Conservation (phyloP, 2,888 invertebrate species). For the Cerastis leucographa region DNA sequence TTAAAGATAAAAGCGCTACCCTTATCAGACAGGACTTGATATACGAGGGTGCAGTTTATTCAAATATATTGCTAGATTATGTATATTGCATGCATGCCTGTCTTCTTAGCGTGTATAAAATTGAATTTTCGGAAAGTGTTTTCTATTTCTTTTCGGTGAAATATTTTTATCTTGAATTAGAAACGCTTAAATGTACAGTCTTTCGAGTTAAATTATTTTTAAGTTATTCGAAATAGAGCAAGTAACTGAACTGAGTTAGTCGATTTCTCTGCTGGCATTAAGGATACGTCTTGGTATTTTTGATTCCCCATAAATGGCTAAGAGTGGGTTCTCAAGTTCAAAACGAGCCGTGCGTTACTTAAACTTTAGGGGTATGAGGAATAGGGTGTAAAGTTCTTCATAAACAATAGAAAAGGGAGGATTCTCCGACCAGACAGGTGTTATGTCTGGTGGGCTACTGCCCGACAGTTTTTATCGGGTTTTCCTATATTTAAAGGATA, state of each 20-base stretch:
- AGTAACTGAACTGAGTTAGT: not conserved
- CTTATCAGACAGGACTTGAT: constrained; percentile 40
- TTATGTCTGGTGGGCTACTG: too few species aligned
- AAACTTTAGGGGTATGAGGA: too few species aligned
- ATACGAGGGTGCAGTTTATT: constrained; percentile 43
- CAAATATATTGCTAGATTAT: constrained; percentile 35
- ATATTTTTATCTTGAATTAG: constrained; percentile 10
- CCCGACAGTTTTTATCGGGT: too few species aligned
- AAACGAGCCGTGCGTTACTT: too few species aligned
- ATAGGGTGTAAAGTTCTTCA: too few species aligned
- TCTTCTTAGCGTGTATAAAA: not conserved
- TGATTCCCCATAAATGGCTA: not conserved
- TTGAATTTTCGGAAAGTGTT: not conserved
- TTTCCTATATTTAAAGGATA: too few species aligned
- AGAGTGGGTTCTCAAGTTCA: too few species aligned
- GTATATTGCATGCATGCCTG: constrained; percentile 17
- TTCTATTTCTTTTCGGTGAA: not conserved
- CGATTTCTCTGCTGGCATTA: not conserved
- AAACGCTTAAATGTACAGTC: not conserved
- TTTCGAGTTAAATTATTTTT: not conserved
- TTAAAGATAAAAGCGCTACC: constrained; percentile 42
- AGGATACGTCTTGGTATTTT: not conserved
- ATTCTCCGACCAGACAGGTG: too few species aligned
- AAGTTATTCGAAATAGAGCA: not conserved
- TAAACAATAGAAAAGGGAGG: too few species aligned